These are phyloP conservation scores for Lepus europaeus DNA, from an alignment of 2,113 vertebrate species.

Conservation along the genomic window DNA sequence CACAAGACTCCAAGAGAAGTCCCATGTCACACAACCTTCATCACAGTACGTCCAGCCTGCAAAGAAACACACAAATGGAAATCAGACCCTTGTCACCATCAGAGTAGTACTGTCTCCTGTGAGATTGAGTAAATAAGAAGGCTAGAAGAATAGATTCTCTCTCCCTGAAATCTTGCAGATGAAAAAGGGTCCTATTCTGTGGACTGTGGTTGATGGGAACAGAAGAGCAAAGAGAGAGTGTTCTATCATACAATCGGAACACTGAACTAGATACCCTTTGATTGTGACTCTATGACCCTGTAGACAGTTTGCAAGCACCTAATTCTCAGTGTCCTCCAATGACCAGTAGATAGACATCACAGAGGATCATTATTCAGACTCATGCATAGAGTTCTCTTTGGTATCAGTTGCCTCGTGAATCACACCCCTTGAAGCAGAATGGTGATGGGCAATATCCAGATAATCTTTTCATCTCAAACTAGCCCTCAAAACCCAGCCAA, in stretches of 20 bases:
- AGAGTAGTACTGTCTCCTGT: background rate
- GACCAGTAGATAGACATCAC: background rate
- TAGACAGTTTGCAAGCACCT: constrained; percentile 5
- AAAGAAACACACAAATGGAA: background rate
- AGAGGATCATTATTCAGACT: background rate
- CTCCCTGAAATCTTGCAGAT: background rate
- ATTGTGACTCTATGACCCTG: background rate
- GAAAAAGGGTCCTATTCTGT: background rate
- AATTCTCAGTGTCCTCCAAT: background rate
- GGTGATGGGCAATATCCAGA: background rate
- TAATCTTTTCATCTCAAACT: constrained; percentile 49
- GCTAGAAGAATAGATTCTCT: background rate
- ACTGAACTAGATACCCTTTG: background rate
- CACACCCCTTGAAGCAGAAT: background rate
- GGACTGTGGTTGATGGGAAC: background rate
- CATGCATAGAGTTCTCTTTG: background rate
- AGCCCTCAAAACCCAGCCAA: constrained; percentile 47
- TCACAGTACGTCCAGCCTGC: background rate
- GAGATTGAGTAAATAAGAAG: background rate
- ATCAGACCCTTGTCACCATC: background rate
- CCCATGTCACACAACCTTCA: background rate
- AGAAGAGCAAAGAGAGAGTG: background rate
- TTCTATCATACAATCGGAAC: background rate
- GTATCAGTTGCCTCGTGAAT: background rate
- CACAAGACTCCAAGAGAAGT: background rate